These are phyloP conservation scores for Valencia hispanica DNA, from an alignment of 2,797 vertebrate species.

Conservation along the genomic window DNA sequence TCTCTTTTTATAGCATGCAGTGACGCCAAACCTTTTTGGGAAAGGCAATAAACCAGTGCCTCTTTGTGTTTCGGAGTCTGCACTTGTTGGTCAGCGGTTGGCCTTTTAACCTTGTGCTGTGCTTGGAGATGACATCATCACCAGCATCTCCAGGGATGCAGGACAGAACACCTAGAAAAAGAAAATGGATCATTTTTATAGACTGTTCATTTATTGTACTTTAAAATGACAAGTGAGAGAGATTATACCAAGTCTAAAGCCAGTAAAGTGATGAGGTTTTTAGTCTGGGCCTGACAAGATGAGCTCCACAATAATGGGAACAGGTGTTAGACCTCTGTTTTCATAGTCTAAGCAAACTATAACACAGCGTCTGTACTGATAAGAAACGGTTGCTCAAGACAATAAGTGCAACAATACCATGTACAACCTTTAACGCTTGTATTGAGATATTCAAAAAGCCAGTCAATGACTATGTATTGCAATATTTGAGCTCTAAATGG, in stretches of 20 bases:
- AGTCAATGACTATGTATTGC: background rate
- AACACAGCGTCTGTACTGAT: slow-evolving; percentile 6
- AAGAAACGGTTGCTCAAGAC: slow-evolving; percentile 3
- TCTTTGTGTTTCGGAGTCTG: slow-evolving; percentile 77
- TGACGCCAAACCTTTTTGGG: slow-evolving; percentile 82
- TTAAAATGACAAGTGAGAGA: slow-evolving; percentile 44
- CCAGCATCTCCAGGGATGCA: slow-evolving; percentile 52
- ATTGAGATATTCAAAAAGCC: background rate
- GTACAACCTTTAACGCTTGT: background rate
- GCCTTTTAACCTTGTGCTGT: slow-evolving; percentile 71
- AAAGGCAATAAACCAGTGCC: slow-evolving; percentile 82
- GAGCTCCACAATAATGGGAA: slow-evolving; percentile 23
- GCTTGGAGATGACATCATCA: slow-evolving; percentile 71
- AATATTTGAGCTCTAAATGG: background rate
- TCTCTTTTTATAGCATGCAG: slow-evolving; percentile 76
- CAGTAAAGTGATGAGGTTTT: slow-evolving; percentile 47
- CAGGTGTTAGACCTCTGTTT: background rate
- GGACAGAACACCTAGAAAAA: slow-evolving; percentile 43
- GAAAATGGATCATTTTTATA: slow-evolving; percentile 19
- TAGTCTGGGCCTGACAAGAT: slow-evolving; percentile 20
- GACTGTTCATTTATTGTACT: slow-evolving; percentile 30
- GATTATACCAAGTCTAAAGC: slow-evolving; percentile 43
- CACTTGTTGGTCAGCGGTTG: slow-evolving; percentile 68
- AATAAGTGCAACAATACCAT: background rate
- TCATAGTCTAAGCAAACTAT: background rate